Conservation (phyloP, 2,797 vertebrate species). For the Poeciliopsis infans region DNA sequence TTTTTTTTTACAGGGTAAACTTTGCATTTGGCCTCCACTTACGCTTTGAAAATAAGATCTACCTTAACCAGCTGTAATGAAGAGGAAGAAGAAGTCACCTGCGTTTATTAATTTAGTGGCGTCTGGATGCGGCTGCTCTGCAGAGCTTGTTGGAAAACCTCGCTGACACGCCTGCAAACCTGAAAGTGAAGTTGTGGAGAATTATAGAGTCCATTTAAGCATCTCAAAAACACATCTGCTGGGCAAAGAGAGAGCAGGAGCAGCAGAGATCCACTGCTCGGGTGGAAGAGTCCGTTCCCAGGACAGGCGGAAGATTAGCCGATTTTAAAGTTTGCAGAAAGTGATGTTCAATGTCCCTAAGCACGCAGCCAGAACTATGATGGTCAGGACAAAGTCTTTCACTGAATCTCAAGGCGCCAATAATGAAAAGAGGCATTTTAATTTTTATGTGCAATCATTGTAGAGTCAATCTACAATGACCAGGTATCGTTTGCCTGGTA, state of each 20-base stretch:
- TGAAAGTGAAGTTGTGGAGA: background rate
- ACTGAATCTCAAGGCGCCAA: background rate
- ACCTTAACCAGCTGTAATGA: background rate
- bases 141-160: background rate
- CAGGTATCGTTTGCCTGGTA: background rate
- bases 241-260: background rate
- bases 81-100: background rate
- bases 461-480: background rate
- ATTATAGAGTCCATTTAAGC: background rate
- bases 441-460: background rate
- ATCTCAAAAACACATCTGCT: background rate
- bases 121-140: background rate
- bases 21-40: background rate
- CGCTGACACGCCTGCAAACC: background rate
- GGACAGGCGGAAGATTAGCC: background rate
- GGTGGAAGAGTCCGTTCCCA: background rate
- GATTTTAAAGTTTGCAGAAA: background rate
- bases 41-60: background rate
- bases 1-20: background rate
- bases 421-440: background rate
- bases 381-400: background rate
- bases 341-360: background rate
- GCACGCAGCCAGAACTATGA: background rate
- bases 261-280: background rate
- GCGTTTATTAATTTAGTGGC: background rate